A percentile compares a stretch with the other conserved stretches of the same genome.
Conservation (phyloP, 2,888 invertebrate species). For the Amblyteles armatorius region DNA sequence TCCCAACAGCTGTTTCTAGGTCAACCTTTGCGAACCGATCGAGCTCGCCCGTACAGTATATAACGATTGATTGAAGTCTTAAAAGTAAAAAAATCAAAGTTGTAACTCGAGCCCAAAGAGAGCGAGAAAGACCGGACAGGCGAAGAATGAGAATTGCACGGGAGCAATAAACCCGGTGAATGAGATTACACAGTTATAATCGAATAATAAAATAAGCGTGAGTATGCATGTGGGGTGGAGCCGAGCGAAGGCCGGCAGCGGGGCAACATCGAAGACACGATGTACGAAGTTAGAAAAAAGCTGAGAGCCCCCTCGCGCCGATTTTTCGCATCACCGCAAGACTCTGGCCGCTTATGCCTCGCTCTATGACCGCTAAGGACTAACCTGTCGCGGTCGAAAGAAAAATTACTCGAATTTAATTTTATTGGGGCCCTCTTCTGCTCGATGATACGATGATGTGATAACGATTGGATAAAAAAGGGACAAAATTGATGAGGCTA, state of each 20-base stretch:
- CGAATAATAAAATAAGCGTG: conserved; percentile 38
- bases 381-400: background rate
- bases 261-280: conserved; percentile 1
- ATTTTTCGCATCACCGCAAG: background rate
- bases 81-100: too few relatives aligned
- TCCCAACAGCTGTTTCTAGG: background rate
- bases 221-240: conserved; percentile 29
- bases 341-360: conserved; percentile 6
- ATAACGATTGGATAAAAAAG: too few relatives aligned
- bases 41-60: too few relatives aligned
- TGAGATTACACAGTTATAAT: conserved; percentile 33
- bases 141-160: background rate
- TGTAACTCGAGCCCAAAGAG: too few relatives aligned
- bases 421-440: background rate
- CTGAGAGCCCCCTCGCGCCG: conserved; percentile 21
- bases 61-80: too few relatives aligned
- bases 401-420: background rate
- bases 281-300: background rate
- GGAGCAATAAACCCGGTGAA: conserved; percentile 31
- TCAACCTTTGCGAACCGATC: too few relatives aligned
- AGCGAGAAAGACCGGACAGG: background rate
- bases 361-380: conserved; percentile 2
- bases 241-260: background rate
- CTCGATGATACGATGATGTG: background rate
- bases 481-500: background rate